phyloP scores from a whole-genome alignment of 1,140 invertebrate genomes.

The Drosophila sucinea region DNA sequence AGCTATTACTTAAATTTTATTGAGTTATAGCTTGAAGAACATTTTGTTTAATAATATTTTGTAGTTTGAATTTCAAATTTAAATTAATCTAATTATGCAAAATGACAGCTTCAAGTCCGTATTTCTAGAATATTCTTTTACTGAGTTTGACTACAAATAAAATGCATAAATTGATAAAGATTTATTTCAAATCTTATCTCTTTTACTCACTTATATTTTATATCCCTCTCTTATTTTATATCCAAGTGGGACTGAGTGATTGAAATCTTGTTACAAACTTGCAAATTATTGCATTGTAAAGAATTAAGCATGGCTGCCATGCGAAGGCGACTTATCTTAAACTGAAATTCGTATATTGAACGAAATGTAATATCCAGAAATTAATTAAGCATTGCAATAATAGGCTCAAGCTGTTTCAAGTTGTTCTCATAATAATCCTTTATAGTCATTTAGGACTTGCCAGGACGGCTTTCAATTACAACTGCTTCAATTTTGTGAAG shows the following conservation, averaged over 20 bases:
- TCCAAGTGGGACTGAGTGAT: background rate
- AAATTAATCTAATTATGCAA: too few species aligned
- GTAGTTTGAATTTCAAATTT: too few species aligned
- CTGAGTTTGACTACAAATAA: too few species aligned
- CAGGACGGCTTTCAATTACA: constrained; percentile 18
- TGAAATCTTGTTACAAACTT: background rate
- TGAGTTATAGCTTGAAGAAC: too few species aligned
- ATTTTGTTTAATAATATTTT: too few species aligned
- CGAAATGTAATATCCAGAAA: background rate
- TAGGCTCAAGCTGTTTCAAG: constrained; percentile 4
- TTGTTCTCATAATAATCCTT: constrained; percentile 11
- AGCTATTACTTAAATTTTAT: too few species aligned
- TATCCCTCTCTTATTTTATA: background rate
- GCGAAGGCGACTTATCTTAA: background rate
- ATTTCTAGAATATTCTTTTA: too few species aligned
- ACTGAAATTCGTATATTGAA: background rate
- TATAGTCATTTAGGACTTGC: constrained; percentile 15
- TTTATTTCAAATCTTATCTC: too few species aligned
- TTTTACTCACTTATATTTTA: too few species aligned
- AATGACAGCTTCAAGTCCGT: too few species aligned
- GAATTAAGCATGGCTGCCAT: background rate
- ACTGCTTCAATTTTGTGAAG: constrained; percentile 18
- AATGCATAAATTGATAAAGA: too few species aligned
- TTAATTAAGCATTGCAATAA: constrained; percentile 10
- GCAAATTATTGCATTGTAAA: background rate